Base-by-base conservation (phyloP, 2,113 vertebrate genomes). In the Thinocorus orbignyianus region DNA sequence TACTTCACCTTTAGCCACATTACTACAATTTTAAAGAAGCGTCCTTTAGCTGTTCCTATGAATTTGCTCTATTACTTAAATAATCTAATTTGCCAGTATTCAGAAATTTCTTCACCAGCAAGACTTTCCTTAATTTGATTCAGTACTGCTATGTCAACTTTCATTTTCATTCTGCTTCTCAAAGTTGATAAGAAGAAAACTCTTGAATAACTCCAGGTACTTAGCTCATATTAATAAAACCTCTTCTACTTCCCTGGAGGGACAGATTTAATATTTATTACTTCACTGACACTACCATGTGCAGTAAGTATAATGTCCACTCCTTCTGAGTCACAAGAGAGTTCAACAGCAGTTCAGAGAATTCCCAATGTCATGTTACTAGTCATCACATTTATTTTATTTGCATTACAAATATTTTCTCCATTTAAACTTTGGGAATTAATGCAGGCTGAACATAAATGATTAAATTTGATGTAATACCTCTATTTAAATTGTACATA, bases 211-310 rank as follows among this genome's bases (percentile, higher is more conserved):
- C n/a, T 30, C 7, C 14, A 31, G 20, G 22, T 88, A 84, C 60
- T 65, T 88, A 68, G 9, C 7, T 91, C 12, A 44, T 90, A 64
- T 60, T 88, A 88, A 52, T 88, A 39, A 93, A 73, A 88, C 0
- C 2, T 82, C 12, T 66, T 13, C 19, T 90, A 14, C 30, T 72
- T 71, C 72, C 58, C 80, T n/a, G 24, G 17, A 55, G 55, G 31
- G 76, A 62, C 33, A 84, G 68, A 58, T 66, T 85, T 90, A 95
- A 90, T 93, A 77, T 88, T 88, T 91, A 80, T 69, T 90, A 70
- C 58, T 80, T 92, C 65, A 69, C 58, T 83, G 46, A 78, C 18
- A 64, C 20, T 81, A 19, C 8, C 18, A 64, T n/a, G 8, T 72
- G 13, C n/a, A 54, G 4, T 84, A 81, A 84, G 37, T 60, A 58